Evolutionary conservation across 2,797 vertebrate species (phyloP).

Genomic region (Buphagus erythrorhynchus): DNA sequence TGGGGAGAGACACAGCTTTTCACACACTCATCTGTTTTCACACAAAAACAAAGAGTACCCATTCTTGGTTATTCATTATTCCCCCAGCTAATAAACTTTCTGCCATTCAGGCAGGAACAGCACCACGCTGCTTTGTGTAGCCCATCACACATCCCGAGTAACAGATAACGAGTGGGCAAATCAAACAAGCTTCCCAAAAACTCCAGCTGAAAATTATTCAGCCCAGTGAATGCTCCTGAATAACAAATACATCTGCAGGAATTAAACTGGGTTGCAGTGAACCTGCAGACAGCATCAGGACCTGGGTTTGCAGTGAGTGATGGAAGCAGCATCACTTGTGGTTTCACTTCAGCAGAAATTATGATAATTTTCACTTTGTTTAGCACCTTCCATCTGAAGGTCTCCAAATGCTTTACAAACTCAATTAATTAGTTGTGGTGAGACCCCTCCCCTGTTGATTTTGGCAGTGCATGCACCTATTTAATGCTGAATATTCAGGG

Average conservation of each 20-base stretch:
- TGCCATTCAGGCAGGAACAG: background rate
- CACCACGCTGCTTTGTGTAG: background rate
- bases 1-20: background rate
- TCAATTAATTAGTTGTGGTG: background rate
- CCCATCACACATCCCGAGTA: background rate
- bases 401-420: background rate
- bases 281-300: background rate
- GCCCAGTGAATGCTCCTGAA: background rate
- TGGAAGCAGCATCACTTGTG: background rate
- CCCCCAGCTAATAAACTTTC: constrained; percentile 23
- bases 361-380: background rate
- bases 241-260: constrained; percentile 29
- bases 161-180: constrained; percentile 24
- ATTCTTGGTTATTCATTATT: constrained; percentile 57
- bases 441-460: background rate
- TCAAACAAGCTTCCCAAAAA: constrained; percentile 10
- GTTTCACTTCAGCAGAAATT: background rate
- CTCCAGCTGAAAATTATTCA: background rate
- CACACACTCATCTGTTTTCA: constrained; percentile 20
- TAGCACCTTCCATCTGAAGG: background rate
- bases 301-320: background rate
- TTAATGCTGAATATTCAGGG: background rate
- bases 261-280: background rate
- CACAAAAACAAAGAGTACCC: background rate
- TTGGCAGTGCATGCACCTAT: background rate